These are phyloP conservation scores for Prionailurus bengalensis DNA, from an alignment of 2,113 vertebrate genomes.

Conservation along the genomic window DNA sequence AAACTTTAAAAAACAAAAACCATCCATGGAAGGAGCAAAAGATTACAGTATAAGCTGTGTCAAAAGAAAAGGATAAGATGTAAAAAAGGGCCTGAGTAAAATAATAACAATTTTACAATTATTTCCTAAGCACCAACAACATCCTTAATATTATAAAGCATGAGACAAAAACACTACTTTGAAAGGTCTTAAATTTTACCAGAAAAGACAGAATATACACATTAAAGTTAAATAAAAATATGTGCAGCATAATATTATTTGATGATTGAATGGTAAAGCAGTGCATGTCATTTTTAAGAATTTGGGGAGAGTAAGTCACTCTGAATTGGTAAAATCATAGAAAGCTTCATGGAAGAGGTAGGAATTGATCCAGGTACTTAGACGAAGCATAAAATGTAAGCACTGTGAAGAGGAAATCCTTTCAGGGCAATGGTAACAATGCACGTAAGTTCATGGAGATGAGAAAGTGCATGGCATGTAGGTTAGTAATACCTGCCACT, in stretches of 20 bases:
- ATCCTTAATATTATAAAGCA: background rate
- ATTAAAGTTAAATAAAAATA: conserved; percentile 27
- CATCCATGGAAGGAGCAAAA: background rate
- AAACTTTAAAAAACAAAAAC: background rate
- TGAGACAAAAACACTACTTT: background rate
- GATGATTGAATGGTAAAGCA: background rate
- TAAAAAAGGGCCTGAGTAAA: background rate
- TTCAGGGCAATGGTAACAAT: background rate
- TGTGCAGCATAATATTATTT: background rate
- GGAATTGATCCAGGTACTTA: background rate
- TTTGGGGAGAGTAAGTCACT: background rate
- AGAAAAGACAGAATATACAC: background rate
- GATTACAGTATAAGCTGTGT: background rate
- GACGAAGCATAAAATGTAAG: background rate
- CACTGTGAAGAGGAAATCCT: background rate
- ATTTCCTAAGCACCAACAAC: background rate
- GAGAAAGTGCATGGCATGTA: background rate
- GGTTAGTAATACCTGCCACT: background rate
- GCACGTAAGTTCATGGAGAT: background rate
- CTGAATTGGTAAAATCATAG: background rate
- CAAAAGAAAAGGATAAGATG: background rate
- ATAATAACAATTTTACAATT: background rate
- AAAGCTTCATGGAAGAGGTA: background rate
- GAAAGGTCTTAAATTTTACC: background rate
- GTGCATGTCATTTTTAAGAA: background rate